Evolutionary conservation across 2,113 vertebrate genomes (phyloP).

Genomic region (Atlantisia rogersi): DNA sequence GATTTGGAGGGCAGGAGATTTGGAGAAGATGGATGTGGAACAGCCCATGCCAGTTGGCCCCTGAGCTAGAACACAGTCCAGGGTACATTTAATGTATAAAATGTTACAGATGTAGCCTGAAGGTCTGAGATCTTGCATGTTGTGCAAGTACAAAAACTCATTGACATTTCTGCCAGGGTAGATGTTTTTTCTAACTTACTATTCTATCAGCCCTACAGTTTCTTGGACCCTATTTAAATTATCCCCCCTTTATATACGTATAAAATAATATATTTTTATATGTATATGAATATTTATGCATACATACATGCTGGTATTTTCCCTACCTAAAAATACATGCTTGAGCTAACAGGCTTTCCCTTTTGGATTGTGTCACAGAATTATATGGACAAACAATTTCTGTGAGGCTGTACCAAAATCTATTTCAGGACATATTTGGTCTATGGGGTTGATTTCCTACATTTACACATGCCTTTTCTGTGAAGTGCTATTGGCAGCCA

Average conservation of each 20-base stretch:
- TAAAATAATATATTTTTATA: not conserved
- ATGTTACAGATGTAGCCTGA: not conserved
- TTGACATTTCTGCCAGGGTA: not conserved
- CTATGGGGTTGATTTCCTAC: not conserved
- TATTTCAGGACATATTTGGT: not conserved
- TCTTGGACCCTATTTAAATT: not conserved
- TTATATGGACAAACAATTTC: not conserved
- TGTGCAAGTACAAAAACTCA: not conserved
- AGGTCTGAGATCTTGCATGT: not conserved
- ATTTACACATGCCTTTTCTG: not conserved
- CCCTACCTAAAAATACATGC: not conserved
- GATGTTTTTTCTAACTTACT: not conserved
- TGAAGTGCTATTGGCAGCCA: not conserved
- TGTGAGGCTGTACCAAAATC: not conserved
- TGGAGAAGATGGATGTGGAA: not conserved
- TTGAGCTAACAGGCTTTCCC: not conserved
- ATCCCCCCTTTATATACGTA: too few relatives aligned
- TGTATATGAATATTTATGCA: not conserved
- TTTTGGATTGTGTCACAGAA: not conserved
- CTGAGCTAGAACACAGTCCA: not conserved
- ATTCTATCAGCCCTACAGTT: not conserved
- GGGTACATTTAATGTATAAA: slow-evolving; percentile 1
- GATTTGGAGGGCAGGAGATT: not conserved
- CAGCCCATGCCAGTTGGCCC: not conserved
- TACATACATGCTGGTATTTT: not conserved